These are phyloP conservation scores for Mobula hypostoma DNA, from an alignment of 2,113 vertebrate species.

Conservation along the genomic window DNA sequence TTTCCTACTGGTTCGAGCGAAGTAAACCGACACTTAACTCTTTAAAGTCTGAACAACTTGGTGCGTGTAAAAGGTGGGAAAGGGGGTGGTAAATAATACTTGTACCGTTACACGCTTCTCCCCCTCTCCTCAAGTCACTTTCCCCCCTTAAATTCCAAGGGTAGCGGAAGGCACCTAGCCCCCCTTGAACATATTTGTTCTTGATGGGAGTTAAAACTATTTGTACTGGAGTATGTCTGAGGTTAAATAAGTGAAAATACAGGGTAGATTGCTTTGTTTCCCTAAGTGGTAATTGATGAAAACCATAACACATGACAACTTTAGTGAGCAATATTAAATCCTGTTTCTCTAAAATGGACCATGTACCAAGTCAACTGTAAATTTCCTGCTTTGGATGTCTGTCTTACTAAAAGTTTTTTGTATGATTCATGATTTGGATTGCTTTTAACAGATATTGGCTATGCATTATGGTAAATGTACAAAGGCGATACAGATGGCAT, in stretches of 20 bases:
- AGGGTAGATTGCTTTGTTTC: neutral
- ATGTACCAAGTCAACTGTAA: slow-evolving; percentile 91
- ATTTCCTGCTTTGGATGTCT: slow-evolving; percentile 94
- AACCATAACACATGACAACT: neutral
- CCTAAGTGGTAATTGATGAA: neutral
- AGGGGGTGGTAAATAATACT: neutral
- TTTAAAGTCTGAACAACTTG: neutral
- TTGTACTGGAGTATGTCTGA: neutral
- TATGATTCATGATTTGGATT: slow-evolving; percentile 99
- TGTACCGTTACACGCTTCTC: neutral
- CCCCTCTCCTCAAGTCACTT: neutral
- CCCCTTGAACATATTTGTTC: no score
- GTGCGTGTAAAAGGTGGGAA: neutral
- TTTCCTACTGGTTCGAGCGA: neutral
- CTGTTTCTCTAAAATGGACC: slow-evolving; percentile 10
- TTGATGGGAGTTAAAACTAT: neutral
- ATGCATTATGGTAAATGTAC: slow-evolving; percentile 99
- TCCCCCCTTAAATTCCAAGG: neutral
- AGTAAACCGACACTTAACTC: neutral
- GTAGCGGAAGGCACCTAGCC: neutral
- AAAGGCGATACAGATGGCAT: slow-evolving; percentile 99
- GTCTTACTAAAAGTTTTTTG: slow-evolving; percentile 97
- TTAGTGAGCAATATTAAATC: slow-evolving; percentile 5
- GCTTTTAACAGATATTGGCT: slow-evolving; percentile 99
- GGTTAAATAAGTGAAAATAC: neutral